Conservation (phyloP, 2,797 vertebrate genomes). For the Lacerta bilineata region DNA sequence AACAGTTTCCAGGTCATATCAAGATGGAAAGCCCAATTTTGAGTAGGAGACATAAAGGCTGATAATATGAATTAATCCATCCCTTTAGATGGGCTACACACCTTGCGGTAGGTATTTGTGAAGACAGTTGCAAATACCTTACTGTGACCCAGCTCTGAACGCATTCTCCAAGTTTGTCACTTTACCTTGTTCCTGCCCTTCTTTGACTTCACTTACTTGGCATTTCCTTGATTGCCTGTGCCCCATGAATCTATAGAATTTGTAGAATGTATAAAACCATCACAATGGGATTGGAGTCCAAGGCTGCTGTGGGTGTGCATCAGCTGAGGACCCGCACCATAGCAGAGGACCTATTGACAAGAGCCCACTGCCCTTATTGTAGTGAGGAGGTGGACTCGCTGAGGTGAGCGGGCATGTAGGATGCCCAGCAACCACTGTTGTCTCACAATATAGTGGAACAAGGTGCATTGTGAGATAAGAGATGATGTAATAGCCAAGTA, state of each 20-base stretch:
- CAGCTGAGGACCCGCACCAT: too few relatives aligned
- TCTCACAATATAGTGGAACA: not conserved
- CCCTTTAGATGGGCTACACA: not conserved
- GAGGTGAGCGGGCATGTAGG: too few relatives aligned
- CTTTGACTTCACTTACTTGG: not conserved
- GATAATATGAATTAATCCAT: not conserved
- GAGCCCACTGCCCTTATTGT: too few relatives aligned
- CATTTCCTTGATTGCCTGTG: not conserved
- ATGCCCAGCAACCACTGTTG: too few relatives aligned
- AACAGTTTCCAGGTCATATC: not conserved
- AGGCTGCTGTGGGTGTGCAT: too few relatives aligned
- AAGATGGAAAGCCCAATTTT: not conserved
- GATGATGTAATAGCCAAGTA: not conserved
- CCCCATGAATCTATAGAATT: not conserved
- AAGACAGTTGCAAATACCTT: not conserved
- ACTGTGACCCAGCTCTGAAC: not conserved
- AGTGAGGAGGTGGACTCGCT: too few relatives aligned
- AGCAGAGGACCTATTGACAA: too few relatives aligned
- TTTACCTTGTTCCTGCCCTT: not conserved
- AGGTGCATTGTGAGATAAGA: not conserved
- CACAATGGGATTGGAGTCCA: not conserved
- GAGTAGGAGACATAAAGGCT: not conserved
- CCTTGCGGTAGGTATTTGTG: not conserved
- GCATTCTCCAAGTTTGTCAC: not conserved
- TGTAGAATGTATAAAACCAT: not conserved